Base-by-base conservation (phyloP, 2,888 invertebrate genomes). In the Galeruca laticollis region DNA sequence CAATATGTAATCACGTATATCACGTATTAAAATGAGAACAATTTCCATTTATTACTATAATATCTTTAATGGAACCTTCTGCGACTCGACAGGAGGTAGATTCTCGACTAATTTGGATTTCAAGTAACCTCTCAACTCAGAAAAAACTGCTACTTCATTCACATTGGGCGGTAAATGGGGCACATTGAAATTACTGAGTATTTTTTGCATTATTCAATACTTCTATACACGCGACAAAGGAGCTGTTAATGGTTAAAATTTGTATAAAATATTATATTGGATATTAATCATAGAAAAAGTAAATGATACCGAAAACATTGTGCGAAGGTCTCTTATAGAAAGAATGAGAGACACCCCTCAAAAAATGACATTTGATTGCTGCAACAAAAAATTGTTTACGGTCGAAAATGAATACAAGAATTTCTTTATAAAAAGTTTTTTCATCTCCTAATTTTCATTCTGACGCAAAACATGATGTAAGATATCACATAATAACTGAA, bases 1-100 rank as follows among this genome's bases (percentile, higher is more conserved):
- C 18, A 47, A 9, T 47, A 47, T 9, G 2, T 18, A 15, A 47
- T 47, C 47, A 47, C 47, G 47, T 47, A 47, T 47, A 47, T 47
- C 47, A 47, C 47, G 15, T 47, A 47, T 47, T 15, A 5, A 47
- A 18, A 47, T 47, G 47, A 47, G 47, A 47, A 18, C 15, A 10
- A 47, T 18, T 15, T 47, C 10, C 47, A 18, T 47, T 47, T 47
- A 47, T 47, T 47, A 47, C 47, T 15, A 47, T 18, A 47, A 47
- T 47, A 47, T 47, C 18, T 47, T 47, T 18, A 47, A 47, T 47
- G 47, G 9, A 47, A 47, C 18, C 47, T 47, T 47, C 18, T 47
- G 47, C 47, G 47, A 10, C 47, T 47, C 47, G 9, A 47, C 47
- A 47, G 47, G 47, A 47, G 47, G 47, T 47, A 8, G 18, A 47